Percentiles rank a stretch among this genome's conserved stretches.
Conservation (phyloP, 2,797 vertebrate genomes). For the Phalanger gymnotis region DNA sequence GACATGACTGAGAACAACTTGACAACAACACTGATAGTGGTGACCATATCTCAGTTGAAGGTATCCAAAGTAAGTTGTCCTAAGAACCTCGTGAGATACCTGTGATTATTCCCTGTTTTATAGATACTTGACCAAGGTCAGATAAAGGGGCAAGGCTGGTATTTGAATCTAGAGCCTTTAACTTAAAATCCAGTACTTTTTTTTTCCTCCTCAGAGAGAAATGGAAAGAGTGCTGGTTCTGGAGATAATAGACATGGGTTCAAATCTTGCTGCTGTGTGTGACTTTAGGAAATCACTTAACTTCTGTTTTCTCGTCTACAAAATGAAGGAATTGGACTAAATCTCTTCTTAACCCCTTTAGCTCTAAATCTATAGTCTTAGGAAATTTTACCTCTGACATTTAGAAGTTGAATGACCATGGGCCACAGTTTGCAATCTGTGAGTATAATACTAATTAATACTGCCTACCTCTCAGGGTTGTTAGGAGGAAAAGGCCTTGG, state of each 20-base stretch:
- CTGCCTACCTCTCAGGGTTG: not conserved
- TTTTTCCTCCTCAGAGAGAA: not conserved
- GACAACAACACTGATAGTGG: too few species aligned
- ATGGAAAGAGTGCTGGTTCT: not conserved
- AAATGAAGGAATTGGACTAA: not conserved
- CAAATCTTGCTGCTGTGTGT: not conserved
- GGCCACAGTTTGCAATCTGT: not conserved
- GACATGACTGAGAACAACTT: not conserved
- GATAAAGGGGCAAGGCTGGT: not conserved
- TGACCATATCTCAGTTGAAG: not conserved
- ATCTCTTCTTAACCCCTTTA: not conserved
- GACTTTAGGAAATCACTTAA: not conserved
- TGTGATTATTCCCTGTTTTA: not conserved
- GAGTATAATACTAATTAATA: not conserved
- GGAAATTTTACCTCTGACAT: not conserved
- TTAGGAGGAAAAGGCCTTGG: not conserved
- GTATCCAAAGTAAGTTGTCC: not conserved
- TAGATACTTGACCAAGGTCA: not conserved
- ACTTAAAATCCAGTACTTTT: not conserved
- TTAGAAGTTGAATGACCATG: not conserved
- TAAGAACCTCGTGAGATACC: not conserved
- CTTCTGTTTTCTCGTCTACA: not conserved
- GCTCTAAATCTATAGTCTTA: not conserved
- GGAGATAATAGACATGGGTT: not conserved
- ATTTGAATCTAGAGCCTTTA: not conserved